Evolutionary conservation across 2,888 invertebrate species (phyloP), one percentile per base, ranked within the genome.

Genomic region (Melinaea marsaeus): DNA sequence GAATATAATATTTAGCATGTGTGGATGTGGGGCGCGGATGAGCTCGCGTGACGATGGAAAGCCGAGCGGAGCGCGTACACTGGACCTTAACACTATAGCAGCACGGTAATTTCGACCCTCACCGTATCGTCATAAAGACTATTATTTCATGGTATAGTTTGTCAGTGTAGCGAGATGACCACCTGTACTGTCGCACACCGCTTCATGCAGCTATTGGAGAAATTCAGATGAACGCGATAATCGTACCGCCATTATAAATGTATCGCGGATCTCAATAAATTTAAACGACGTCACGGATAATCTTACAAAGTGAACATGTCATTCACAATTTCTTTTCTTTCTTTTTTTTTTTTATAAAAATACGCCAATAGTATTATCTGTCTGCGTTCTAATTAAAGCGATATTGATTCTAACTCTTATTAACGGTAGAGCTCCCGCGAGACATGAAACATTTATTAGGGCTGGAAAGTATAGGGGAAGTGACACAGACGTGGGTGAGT

Each of bases 361-460:
- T 22, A 22, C 22, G 22, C 22, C 13, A n/a, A 48, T 48, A 48
- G 22, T 13, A 3, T n/a, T 48, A n/a, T 13, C 13, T 22, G 48
- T 13, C 7, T 34, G 35, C 55, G 57, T 42, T 34, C 48, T 57
- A 45, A 61, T 54, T 51, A 47, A 59, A 51, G 46, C 51, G 73
- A 74, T 71, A 75, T 75, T 76, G 74, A 77, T 81, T 81, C 82
- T 80, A 76, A 79, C 80, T 81, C 79, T 84, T 86, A 85, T 82
- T 81, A 81, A 84, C 79, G 75, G 74, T 78, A 75, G 74, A 78
- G 78, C 75, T 86, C 88, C 88, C 88, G 80, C 72, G 88, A 85
- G 88, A 85, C 85, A 84, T 86, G 75, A 73, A 72, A 70, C 75
- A 80, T 78, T 75, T 84, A 84, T 81, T 81, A 75, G 85, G 86